These are phyloP conservation scores for Pseudachorutes palmiensis DNA, from an alignment of 1,140 invertebrate genomes.

Conservation along the genomic window DNA sequence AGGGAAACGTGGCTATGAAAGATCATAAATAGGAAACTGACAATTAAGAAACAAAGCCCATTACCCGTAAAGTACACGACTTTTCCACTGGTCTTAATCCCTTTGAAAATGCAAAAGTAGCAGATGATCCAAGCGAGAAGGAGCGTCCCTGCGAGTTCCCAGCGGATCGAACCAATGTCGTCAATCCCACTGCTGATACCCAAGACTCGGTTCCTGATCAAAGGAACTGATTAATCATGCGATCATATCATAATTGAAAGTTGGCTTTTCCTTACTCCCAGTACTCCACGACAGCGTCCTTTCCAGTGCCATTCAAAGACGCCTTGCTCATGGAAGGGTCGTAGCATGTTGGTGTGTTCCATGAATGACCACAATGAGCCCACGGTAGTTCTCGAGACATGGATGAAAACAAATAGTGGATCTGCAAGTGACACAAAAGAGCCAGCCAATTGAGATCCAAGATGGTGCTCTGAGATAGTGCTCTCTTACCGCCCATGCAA, in stretches of 20 bases:
- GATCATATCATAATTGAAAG: conserved; percentile 24
- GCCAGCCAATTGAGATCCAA: no score
- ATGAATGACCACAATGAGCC: conserved; percentile 48
- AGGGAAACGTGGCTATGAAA: conserved; percentile 52
- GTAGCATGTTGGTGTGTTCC: conserved; percentile 46
- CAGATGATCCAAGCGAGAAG: conserved; percentile 48
- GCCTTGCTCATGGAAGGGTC: conserved; percentile 12
- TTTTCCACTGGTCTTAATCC: conserved; percentile 49
- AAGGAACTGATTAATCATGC: background rate
- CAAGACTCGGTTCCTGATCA: conserved; percentile 56
- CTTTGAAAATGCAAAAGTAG: conserved; percentile 48
- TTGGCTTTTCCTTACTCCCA: conserved; percentile 42
- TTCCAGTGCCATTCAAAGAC: conserved; percentile 16
- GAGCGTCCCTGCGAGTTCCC: conserved; percentile 61
- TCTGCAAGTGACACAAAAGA: background rate
- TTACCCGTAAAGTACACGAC: conserved; percentile 41
- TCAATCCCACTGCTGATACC: conserved; percentile 57
- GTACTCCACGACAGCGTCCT: conserved; percentile 41
- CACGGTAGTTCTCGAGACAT: conserved; percentile 50
- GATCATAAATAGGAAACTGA: background rate
- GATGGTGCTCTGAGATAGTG: no score
- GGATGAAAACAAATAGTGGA: conserved; percentile 52
- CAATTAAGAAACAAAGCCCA: background rate
- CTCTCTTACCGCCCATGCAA: conserved; percentile 50
- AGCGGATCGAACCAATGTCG: conserved; percentile 60